phyloP scores from a whole-genome alignment of 2,113 vertebrate genomes.

The Nanorana parkeri region DNA sequence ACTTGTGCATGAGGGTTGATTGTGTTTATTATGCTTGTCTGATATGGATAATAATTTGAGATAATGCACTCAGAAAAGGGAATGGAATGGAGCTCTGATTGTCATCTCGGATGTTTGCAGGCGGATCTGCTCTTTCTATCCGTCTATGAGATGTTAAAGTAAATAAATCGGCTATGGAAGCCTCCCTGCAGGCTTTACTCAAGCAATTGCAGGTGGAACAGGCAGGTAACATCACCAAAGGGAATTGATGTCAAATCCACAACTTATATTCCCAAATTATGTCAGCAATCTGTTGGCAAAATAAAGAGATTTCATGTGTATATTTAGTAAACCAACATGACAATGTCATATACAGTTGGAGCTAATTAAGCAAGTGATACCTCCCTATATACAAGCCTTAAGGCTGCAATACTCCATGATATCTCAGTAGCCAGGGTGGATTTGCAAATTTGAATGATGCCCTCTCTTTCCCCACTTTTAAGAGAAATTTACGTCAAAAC shows the following conservation, averaged over 20 bases:
- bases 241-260: slow-evolving; percentile 72
- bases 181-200: slow-evolving; percentile 70
- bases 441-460: slow-evolving; percentile 49
- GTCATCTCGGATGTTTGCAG: slow-evolving; percentile 47
- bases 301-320: slow-evolving; percentile 72
- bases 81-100: slow-evolving; percentile 21
- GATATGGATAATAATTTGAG: slow-evolving; percentile 52
- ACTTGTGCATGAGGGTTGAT: slow-evolving; percentile 4
- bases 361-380: slow-evolving; percentile 70
- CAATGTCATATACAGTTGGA: slow-evolving; percentile 74
- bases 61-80: slow-evolving; percentile 37
- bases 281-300: slow-evolving; percentile 72
- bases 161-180: slow-evolving; percentile 75
- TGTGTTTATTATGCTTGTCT: slow-evolving; percentile 13
- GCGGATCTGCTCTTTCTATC: slow-evolving; percentile 61
- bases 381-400: slow-evolving; percentile 65
- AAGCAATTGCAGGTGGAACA: slow-evolving; percentile 74
- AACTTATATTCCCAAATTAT: slow-evolving; percentile 67
- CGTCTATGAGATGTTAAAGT: slow-evolving; percentile 71
- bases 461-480: slow-evolving; percentile 36
- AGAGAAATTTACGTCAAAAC: slow-evolving; percentile 45
- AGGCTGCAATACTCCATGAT: slow-evolving; percentile 58
- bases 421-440: slow-evolving; percentile 30
- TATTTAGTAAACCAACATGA: slow-evolving; percentile 77
- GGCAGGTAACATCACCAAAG: slow-evolving; percentile 76